phyloP scores from a whole-genome alignment of 1,140 invertebrate genomes.

The Cepaea nemoralis region DNA sequence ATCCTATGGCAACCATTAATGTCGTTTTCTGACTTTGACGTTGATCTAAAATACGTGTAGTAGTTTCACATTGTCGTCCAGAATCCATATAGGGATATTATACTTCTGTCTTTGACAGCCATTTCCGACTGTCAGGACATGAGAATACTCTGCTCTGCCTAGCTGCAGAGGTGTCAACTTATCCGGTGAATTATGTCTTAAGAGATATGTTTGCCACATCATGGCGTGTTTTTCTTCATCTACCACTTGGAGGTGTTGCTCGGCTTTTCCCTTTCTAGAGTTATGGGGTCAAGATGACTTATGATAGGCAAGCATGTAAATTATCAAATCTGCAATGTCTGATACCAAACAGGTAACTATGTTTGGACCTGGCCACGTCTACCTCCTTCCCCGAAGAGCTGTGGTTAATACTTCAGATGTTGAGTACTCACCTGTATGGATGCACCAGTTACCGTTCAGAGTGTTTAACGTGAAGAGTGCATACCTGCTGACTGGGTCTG shows the following conservation, averaged over 20 bases:
- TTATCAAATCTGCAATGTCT: no score
- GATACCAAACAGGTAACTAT: not conserved
- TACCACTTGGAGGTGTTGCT: not conserved
- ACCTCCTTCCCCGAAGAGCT: not conserved
- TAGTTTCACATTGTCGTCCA: no score
- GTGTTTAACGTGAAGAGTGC: not conserved
- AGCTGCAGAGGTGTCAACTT: no score
- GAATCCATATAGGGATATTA: no score
- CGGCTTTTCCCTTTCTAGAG: not conserved
- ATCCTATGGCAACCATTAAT: no score
- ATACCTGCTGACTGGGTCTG: not conserved
- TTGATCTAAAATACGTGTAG: no score
- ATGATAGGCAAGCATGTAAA: not conserved
- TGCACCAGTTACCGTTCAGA: not conserved
- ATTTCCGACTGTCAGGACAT: no score
- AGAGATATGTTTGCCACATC: not conserved
- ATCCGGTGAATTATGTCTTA: not conserved
- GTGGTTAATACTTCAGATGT: not conserved
- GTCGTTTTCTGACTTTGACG: no score
- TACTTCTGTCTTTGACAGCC: no score
- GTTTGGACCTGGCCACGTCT: not conserved
- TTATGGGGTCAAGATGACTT: not conserved
- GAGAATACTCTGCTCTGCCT: no score
- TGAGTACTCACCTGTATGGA: not conserved
- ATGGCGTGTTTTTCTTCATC: no score